These are phyloP conservation scores for Bedellia somnulentella DNA, from an alignment of 2,888 invertebrate genomes.

Conservation along the genomic window DNA sequence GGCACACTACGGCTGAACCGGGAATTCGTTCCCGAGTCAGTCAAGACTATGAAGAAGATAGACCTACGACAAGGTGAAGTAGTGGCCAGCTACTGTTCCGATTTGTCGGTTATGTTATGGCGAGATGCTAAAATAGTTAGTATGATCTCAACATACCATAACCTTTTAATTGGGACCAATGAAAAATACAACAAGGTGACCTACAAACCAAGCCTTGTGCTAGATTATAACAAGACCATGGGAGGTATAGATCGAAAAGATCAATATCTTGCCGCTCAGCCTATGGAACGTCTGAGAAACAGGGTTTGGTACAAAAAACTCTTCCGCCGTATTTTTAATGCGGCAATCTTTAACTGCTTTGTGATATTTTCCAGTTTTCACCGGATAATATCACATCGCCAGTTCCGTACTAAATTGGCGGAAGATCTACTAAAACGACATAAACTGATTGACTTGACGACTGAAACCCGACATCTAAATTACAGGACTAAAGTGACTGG, in stretches of 20 bases:
- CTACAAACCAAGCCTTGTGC: slow-evolving; percentile 7
- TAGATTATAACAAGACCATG: slow-evolving; percentile 11
- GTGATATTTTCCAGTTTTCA: background rate
- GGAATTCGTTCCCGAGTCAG: slow-evolving; percentile 12
- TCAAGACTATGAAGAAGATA: slow-evolving; percentile 9
- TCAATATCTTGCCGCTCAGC: slow-evolving; percentile 5
- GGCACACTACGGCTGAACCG: slow-evolving; percentile 9
- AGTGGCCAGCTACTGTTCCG: slow-evolving; percentile 10
- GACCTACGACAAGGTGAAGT: slow-evolving; percentile 7
- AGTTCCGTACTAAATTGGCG: slow-evolving; percentile 2
- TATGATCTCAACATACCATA: slow-evolving; percentile 9
- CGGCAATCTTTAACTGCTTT: slow-evolving; percentile 2
- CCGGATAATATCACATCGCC: background rate
- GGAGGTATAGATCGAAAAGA: slow-evolving; percentile 9
- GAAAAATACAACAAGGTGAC: slow-evolving; percentile 4
- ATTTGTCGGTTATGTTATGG: slow-evolving; percentile 11
- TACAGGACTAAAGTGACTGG: background rate
- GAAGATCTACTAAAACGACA: slow-evolving; percentile 3
- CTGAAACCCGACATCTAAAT: slow-evolving; percentile 2
- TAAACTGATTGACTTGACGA: background rate
- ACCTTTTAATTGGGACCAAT: slow-evolving; percentile 8
- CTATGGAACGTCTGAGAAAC: slow-evolving; percentile 7
- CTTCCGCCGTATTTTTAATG: slow-evolving; percentile 8
- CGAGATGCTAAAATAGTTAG: slow-evolving; percentile 10
- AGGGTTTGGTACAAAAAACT: slow-evolving; percentile 12